Percentiles rank a stretch among this genome's conserved stretches.
phyloP scores from a whole-genome alignment of 2,888 invertebrate genomes.

The Prosopocoilus inquinatus region DNA sequence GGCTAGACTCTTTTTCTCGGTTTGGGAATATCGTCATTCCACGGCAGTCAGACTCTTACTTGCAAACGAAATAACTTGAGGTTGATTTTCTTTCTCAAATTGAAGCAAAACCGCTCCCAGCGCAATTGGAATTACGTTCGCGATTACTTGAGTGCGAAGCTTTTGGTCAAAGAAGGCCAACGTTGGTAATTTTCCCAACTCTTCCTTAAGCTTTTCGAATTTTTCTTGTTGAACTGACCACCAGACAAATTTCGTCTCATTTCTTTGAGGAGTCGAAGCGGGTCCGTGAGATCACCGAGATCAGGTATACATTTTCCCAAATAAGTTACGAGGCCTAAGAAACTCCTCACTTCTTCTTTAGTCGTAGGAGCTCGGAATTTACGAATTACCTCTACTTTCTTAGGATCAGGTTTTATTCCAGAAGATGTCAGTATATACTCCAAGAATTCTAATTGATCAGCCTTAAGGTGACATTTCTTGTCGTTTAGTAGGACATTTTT shows the following conservation, averaged over 20 bases:
- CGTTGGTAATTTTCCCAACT: constrained; percentile 19
- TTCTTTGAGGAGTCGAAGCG: constrained; percentile 13
- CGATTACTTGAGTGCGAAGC: constrained; percentile 22
- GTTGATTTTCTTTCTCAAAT: constrained; percentile 18
- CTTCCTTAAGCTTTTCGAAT: constrained; percentile 21
- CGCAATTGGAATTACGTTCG: constrained; percentile 34
- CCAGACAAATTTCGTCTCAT: constrained; percentile 1
- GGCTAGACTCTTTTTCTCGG: too few species aligned
- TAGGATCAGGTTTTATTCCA: too few species aligned
- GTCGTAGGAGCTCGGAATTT: too few species aligned
- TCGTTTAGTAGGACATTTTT: constrained; percentile 35
- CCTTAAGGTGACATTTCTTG: constrained; percentile 28
- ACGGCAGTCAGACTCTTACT: too few species aligned
- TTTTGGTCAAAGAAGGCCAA: constrained; percentile 31
- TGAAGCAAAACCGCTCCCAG: constrained; percentile 33
- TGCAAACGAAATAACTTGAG: constrained; percentile 30
- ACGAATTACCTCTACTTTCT: too few species aligned
- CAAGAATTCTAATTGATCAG: neutral
- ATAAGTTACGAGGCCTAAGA: constrained; percentile 29
- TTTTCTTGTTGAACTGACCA: constrained; percentile 17
- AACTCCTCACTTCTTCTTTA: neutral
- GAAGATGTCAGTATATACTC: neutral
- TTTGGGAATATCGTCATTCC: too few species aligned
- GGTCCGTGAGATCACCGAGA: constrained; percentile 16
- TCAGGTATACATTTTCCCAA: constrained; percentile 28